A percentile compares a stretch with the other conserved stretches of the same genome.
These are phyloP conservation scores for Volucella bombylans DNA, from an alignment of 2,888 invertebrate genomes.

Conservation along the genomic window DNA sequence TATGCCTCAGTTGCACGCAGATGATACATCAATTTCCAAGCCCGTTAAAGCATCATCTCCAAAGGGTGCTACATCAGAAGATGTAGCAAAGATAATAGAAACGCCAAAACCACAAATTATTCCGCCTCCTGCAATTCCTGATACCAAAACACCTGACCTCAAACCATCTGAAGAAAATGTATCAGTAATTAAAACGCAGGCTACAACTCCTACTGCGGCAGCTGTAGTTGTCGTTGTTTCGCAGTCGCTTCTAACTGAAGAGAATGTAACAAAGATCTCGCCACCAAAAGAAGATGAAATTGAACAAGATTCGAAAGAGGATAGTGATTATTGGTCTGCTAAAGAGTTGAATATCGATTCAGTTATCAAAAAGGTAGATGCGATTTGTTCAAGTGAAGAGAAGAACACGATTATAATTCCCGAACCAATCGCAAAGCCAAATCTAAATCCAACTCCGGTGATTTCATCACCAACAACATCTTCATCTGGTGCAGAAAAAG, in stretches of 20 bases:
- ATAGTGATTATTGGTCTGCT: conserved; percentile 90
- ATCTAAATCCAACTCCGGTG: background rate
- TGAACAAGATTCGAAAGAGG: conserved; percentile 86
- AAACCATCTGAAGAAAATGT: conserved; percentile 46
- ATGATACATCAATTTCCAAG: conserved; percentile 37
- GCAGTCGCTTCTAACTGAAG: conserved; percentile 78
- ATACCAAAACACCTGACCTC: conserved; percentile 19
- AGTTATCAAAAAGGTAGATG: conserved; percentile 90
- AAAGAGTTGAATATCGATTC: conserved; percentile 91
- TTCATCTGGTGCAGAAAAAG: conserved; percentile 14
- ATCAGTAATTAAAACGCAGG: conserved; percentile 58
- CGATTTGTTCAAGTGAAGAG: conserved; percentile 65
- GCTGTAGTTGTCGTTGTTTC: conserved; percentile 27
- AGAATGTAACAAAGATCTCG: conserved; percentile 80
- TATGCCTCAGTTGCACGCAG: conserved; percentile 60
- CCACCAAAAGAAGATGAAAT: conserved; percentile 80
- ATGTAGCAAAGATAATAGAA: conserved; percentile 24
- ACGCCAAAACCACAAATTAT: conserved; percentile 21
- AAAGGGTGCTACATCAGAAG: conserved; percentile 28
- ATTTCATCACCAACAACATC: conserved; percentile 5
- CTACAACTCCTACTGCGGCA: conserved; percentile 29
- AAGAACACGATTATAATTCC: conserved; percentile 20
- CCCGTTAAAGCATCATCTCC: conserved; percentile 13
- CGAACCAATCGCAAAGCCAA: conserved; percentile 8
- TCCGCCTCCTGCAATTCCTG: conserved; percentile 1